Evolutionary conservation across 2,888 invertebrate genomes (phyloP), one percentile per base, ranked within the genome.

Genomic region (Eilema caniola): DNA sequence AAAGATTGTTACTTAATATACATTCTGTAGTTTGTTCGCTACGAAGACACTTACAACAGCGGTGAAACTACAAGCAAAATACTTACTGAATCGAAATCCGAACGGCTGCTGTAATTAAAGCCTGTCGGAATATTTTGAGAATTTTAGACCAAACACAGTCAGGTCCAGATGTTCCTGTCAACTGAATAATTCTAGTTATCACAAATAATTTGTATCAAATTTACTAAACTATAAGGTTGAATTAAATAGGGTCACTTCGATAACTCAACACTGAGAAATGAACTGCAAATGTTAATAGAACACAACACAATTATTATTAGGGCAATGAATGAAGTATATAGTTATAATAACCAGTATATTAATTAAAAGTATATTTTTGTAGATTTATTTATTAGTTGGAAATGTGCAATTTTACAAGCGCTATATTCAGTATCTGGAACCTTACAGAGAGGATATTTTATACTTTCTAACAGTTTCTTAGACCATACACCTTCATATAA

Each of bases 201-300:
- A 83, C 81, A 80, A 78, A 78, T 77, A 78, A 87, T 84, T 84
- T 84, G 75, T 84, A 82, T 77, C 84, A 85, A 69, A 80, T 85
- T 84, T 83, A 87, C 82, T 80, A 84, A 83, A 84, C 81, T 83
- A 66, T 80, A 79, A 77, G 73, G 80, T 83, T 80, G 75, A 68
- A 81, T 77, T 74, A 73, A 80, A 28, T 74, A 79, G 84, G 87
- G 89, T 88, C 84, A 87, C 47, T 59, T 11, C 59, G 86, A 85
- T 87, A 88, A 72, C 61, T 65, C 65, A 72, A 67, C 73, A 67
- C 71, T 75, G 60, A 69, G 41, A 68, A 74, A 23, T 57, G 16
- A 73, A 68, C 20, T 25, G 62, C 67, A 67, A 28, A 28, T 33
- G 60, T 28, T 69, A 64, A 28, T 60, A 67, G 69, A 60, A 24